Evolutionary conservation across 2,113 vertebrate species (phyloP).

Genomic region (pig (Sus scrofa)): T2T-Sscrofa CM000822.6:55393501-55394000

Average conservation of each 20-base stretch:
- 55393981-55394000: too few relatives aligned
- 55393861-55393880: rapidly evolving
- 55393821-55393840: not conserved
- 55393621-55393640: constrained; percentile 60
- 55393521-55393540: constrained; percentile 81
- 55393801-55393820: not conserved
- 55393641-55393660: not conserved
- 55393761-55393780: not conserved
- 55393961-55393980: not conserved
- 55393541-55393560: constrained; percentile 80
- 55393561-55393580: constrained; percentile 80
- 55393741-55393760: not conserved
- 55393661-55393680: not conserved
- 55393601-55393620: constrained; percentile 81
- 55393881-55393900: not conserved
- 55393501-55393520: constrained; percentile 82
- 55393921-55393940: too few relatives aligned
- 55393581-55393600: constrained; percentile 83
- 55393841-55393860: not conserved
- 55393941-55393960: not conserved
- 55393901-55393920: not conserved
- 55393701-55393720: not conserved
- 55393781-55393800: not conserved
- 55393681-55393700: not conserved
- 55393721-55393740: not conserved